Evolutionary conservation across 2,888 invertebrate genomes (phyloP).

Genomic region (Dolichomitus sp.): DNA sequence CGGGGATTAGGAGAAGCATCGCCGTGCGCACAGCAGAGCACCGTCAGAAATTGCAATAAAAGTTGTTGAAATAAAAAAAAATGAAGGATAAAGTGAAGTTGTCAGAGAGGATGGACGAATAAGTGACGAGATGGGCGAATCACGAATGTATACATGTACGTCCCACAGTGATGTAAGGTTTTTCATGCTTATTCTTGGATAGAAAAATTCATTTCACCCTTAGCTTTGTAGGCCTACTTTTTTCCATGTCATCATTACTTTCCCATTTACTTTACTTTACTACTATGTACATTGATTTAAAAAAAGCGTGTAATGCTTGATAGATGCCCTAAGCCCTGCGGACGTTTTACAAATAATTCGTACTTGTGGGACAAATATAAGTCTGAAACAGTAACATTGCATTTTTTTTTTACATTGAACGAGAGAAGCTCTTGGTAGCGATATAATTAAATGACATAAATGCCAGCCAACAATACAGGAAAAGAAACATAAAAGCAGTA

Average conservation of each 20-base stretch:
- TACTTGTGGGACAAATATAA: neutral
- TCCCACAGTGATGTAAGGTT: conserved; percentile 6
- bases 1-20: conserved; percentile 9
- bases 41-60: conserved; percentile 51
- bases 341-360: neutral
- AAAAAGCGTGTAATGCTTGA: neutral
- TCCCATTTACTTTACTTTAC: neutral
- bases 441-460: too few relatives aligned
- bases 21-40: neutral
- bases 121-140: neutral
- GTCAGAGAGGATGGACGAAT: conserved; percentile 7
- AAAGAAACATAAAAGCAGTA: too few relatives aligned
- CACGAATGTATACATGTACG: conserved; percentile 10
- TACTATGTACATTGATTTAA: neutral
- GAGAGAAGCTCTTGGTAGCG: too few relatives aligned
- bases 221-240: neutral
- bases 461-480: too few relatives aligned
- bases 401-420: neutral
- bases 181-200: conserved; percentile 9
- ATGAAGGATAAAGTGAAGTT: conserved; percentile 4
- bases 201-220: conserved; percentile 1
- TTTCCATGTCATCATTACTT: conserved; percentile 11
- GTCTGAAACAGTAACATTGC: neutral
- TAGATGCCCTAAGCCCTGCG: neutral
- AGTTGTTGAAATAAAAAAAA: conserved; percentile 51